Percentiles rank a stretch among this genome's conserved stretches.
Evolutionary conservation across 2,888 invertebrate species (phyloP).

Genomic region (Marasmarcha lunaedactyla): DNA sequence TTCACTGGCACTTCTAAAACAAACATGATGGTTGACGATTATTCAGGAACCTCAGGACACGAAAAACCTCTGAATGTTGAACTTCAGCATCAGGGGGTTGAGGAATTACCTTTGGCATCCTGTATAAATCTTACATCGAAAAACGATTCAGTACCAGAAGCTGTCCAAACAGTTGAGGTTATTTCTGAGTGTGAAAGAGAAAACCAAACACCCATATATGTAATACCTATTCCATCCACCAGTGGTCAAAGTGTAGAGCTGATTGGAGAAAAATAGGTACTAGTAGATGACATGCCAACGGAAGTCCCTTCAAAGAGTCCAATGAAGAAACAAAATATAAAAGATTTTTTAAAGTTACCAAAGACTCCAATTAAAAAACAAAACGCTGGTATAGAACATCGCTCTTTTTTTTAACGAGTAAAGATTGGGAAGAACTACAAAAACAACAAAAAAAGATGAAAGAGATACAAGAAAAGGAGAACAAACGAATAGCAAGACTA

Average conservation of each 20-base stretch:
- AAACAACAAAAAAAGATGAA: conserved; percentile 18
- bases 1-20: too few species aligned
- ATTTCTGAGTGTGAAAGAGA: conserved; percentile 10
- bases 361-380: conserved; percentile 16
- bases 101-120: conserved; percentile 12
- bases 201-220: conserved; percentile 12
- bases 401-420: conserved; percentile 17
- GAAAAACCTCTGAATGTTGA: conserved; percentile 10
- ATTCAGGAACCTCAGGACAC: conserved; percentile 14
- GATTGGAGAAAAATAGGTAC: conserved; percentile 13
- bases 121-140: conserved; percentile 12
- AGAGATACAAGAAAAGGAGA: conserved; percentile 16
- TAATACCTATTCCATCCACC: conserved; percentile 12
- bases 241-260: conserved; percentile 16
- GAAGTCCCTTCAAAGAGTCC: conserved; percentile 12
- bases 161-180: conserved; percentile 12
- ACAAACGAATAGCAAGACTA: conserved; percentile 15
- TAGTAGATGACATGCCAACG: conserved; percentile 14
- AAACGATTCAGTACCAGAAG: conserved; percentile 13
- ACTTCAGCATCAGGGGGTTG: conserved; percentile 12
- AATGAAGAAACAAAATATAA: conserved; percentile 14
- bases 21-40: too few species aligned
- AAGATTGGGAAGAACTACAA: conserved; percentile 17
- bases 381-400: conserved; percentile 14
- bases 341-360: conserved; percentile 15